Conservation (phyloP, 2,797 vertebrate genomes). For the Paramormyrops hopkinsi region DNA sequence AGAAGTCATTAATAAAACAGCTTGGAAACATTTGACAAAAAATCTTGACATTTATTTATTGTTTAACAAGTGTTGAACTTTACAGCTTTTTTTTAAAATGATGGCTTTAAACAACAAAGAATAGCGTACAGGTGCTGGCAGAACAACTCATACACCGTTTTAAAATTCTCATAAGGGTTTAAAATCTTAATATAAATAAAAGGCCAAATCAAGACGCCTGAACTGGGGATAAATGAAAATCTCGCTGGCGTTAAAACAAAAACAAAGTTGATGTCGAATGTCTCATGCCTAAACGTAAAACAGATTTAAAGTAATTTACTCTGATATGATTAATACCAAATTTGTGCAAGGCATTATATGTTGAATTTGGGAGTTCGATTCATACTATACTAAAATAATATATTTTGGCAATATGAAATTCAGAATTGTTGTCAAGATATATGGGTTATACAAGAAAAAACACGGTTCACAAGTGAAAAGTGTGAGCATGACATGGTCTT, state of each 20-base stretch:
- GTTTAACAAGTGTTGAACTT: slow-evolving; percentile 99
- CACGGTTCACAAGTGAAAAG: slow-evolving; percentile 74
- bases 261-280: slow-evolving; percentile 62
- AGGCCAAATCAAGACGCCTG: slow-evolving; percentile 83
- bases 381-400: slow-evolving; percentile 56
- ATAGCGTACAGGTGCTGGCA: slow-evolving; percentile 83
- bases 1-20: slow-evolving; percentile 57
- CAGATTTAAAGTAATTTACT: slow-evolving; percentile 60
- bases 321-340: slow-evolving; percentile 64
- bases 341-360: slow-evolving; percentile 77
- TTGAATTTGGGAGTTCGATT: slow-evolving; percentile 54
- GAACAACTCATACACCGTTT: slow-evolving; percentile 80
- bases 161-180: slow-evolving; percentile 57
- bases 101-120: slow-evolving; percentile 91
- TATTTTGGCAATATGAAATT: slow-evolving; percentile 76
- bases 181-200: slow-evolving; percentile 87
- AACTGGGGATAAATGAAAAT: slow-evolving; percentile 76
- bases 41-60: slow-evolving; percentile 99
- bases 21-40: slow-evolving; percentile 78
- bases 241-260: slow-evolving; percentile 63
- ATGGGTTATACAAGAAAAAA: slow-evolving; percentile 66
- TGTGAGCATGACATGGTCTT: slow-evolving; percentile 65
- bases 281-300: slow-evolving; percentile 59
- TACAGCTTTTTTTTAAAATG: slow-evolving; percentile 87
- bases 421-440: slow-evolving; percentile 60